Evolutionary conservation across 2,888 invertebrate species (phyloP), one percentile per base, ranked within the genome.

Genomic region (Callimorpha dominula): DNA sequence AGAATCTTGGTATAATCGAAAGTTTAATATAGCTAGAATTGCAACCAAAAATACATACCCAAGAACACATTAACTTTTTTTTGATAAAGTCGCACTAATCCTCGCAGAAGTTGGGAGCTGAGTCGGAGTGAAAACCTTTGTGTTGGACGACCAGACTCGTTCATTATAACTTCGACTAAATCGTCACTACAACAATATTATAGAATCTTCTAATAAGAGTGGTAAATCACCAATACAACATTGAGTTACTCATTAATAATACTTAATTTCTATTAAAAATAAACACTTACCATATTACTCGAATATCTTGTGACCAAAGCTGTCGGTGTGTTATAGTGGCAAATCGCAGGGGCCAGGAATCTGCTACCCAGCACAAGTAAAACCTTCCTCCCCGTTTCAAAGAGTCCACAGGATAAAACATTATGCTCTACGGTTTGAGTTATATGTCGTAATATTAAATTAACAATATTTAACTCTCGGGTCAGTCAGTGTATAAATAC

Each of bases 281-380:
- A 40, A 52, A 20, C 5, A 11, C 71, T 84, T 89, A 94, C 95
- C 95, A 93, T 85, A 94, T 89, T 87, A 83, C 84, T 31, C 93
- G 87, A 80, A 95, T 89, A 87, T 95, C 93, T 78, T 93, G 92
- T 1, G 94, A 90, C 92, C 91, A 92, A 76, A 95, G 86, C 79
- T 94, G 93, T 40, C 91, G 87, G 20, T 91, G 91, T 49, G 91
- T 91, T 82, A 94, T 90, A 42, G 89, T 89, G 6, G 92, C 91
- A 89, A 95, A 95, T 71, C 92, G 89, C 50, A 91, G 77, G 5
- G 95, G 95, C 94, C 94, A 95, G 31, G 94, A 94, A 84, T 95
- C 95, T 46, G 95, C 95, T 11, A 95, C 90, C 95, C 95, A 95
- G 78, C 94, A 94, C 71, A 94, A 85, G 84, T 95, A 92, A 88